These are phyloP conservation scores for Clepsis dumicolana DNA, from an alignment of 2,888 invertebrate genomes.

Conservation along the genomic window DNA sequence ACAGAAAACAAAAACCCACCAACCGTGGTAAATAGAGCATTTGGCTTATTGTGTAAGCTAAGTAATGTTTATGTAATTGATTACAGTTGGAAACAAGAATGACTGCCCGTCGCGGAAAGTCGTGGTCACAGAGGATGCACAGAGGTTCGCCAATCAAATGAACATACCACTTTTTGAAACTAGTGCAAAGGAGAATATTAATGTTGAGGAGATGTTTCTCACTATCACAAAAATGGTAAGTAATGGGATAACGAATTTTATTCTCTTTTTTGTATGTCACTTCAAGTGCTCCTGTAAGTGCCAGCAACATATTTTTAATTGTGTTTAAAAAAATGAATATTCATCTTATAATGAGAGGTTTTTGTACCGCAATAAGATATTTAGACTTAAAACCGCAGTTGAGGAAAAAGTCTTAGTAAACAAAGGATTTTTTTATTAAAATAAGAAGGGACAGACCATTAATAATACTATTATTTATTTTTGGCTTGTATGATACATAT, in stretches of 20 bases:
- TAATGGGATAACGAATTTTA: not conserved
- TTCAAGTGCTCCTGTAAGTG: not conserved
- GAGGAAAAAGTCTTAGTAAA: not conserved
- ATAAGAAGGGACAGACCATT: too few species aligned
- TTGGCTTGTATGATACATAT: too few species aligned
- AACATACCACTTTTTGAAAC: slow-evolving; percentile 99
- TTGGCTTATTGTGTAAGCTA: slow-evolving; percentile 30
- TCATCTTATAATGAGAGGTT: not conserved
- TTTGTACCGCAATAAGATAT: not conserved
- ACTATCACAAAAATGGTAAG: slow-evolving; percentile 88
- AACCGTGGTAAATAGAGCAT: slow-evolving; percentile 39
- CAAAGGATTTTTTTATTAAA: too few species aligned
- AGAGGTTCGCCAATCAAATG: slow-evolving; percentile 99
- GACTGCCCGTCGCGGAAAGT: slow-evolving; percentile 98
- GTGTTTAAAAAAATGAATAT: too few species aligned
- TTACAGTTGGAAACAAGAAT: slow-evolving; percentile 97
- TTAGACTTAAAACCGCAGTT: not conserved
- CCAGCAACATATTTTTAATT: too few species aligned
- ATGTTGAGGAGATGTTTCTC: slow-evolving; percentile 98
- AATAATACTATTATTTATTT: too few species aligned
- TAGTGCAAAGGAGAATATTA: slow-evolving; percentile 99
- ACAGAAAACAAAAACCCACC: slow-evolving; percentile 35
- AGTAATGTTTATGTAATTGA: slow-evolving; percentile 33
- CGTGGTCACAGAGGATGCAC: slow-evolving; percentile 98
- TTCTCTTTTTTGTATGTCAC: not conserved